Evolutionary conservation across 2,113 vertebrate genomes (phyloP), one percentile per base, ranked within the genome.

Genomic region (Sula dactylatra): DNA sequence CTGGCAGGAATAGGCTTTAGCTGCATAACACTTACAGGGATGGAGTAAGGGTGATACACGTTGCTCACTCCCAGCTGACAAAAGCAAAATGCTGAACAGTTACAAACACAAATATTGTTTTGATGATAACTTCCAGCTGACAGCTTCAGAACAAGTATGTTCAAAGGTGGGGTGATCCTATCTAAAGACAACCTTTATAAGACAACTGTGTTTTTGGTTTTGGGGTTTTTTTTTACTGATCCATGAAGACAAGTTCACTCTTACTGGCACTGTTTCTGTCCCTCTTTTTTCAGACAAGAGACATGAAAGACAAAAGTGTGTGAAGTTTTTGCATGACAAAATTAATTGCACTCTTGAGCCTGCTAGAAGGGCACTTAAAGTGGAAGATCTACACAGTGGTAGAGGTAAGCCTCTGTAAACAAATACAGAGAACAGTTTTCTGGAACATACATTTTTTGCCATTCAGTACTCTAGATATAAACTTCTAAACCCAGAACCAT

Each of bases 131-230:
- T 82, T 80, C 17, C 45, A 59, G 16, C 7, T 74, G 31, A 74
- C 56, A 64, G 13, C 8, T 90, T 82, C 79, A 71, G 50, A 93
- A 36, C 12, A 73, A 78, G 22, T 50, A 38, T 19, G 3, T 40
- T 78, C 25, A 76, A 66, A 80, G n/a, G 19, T 24, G 82, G 18
- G 9, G 47, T 80, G 21, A 59, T 31, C 3, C 8, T 81, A 69
- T 50, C 4, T 47, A 49, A 65, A 59, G 21, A 32, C 2, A 2
- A 54, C 24, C 3, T 42, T 7, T 25, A 13, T 11, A 22, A n/a
- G 15, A n/a, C 6, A 50, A 16, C 2, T 16, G 8, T 6, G 21
- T 31, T 72, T 65, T 25, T 9, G 8, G 2, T 4, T 4, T n/a
- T 17, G 11, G 7, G 31, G 15, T 54, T 31, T 55, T 31, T 17